Evolutionary conservation across 2,113 vertebrate species (phyloP), one percentile per base, ranked within the genome.

Genomic region (Smithornis capensis): DNA sequence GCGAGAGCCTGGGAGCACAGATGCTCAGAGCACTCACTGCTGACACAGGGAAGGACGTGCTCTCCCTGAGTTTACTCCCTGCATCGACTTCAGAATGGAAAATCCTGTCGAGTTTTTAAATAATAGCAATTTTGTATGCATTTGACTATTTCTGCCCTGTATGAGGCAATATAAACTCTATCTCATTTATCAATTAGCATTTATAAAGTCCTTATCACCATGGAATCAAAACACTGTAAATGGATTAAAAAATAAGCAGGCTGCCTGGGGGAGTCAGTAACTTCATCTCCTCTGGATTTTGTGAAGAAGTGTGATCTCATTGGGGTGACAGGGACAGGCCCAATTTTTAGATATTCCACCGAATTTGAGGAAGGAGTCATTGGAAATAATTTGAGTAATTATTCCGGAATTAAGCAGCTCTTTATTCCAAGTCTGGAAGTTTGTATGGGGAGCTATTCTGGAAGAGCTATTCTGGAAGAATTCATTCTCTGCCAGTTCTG

Each of bases 181-280:
- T 94, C 93, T 91, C 93, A 93, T 96, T 95, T 92, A 95, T 95
- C 95, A 96, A 97, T 97, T 96, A 96, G 87, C 95, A 96, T 96
- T 95, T 95, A 65, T 93, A 93, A 95, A 75, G 29, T 76, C 91
- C 94, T 93, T 95, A 96, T 97, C 96, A 97, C 95, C 95, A 95
- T 97, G 95, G 96, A 95, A 96, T 95, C 95, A 83, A 90, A 97
- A 91, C 91, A 87, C 78, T 65, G 75, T 91, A 95, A 97, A 87
- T 59, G 94, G 94, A 95, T 97, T 97, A 93, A 93, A 92, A 95
- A 94, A 53, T 80, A 77, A 92, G 91, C 91, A 95, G 91, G 82
- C 83, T 92, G 94, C 95, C 95, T 86, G 71, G 82, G 63, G 82
- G 89, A 97, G 91, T 47, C 59, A 19, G 81, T 90, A 87, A 92